Base-by-base conservation (phyloP, 2,113 vertebrate species). In the Phyllostomus hastatus region DNA sequence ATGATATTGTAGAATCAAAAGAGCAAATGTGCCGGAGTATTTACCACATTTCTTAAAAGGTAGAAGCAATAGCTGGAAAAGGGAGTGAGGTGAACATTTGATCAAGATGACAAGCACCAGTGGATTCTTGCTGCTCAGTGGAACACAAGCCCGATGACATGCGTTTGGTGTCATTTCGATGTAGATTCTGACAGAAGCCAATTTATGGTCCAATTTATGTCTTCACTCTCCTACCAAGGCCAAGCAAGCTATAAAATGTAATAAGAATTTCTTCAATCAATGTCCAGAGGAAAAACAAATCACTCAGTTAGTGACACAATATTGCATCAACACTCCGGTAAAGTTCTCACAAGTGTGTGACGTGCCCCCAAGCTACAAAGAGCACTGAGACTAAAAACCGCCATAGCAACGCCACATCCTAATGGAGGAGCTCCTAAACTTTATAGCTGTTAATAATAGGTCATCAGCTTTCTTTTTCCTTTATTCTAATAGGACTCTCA, bases 221-320 rank as follows among this genome's bases (percentile, higher is more conserved):
- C 98, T 97, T 97, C 98, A 98, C 98, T 98, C 97, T 98, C 97
- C 92, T 97, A 98, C 84, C 97, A 98, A 98, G 98, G 98, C 98
- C 98, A 98, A 98, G 98, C 97, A 98, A 98, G 98, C 98, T 98
- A 98, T 98, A 98, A 98, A 98, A 98, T 97, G 98, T 98, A 98
- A 98, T 99, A 99, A 98, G 98, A 98, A 99, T 99, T 98, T 98
- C 98, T 98, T 98, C 98, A 98, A 98, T 99, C 98, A 98, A 97
- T 98, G 98, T 99, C 98, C 98, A 98, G 98, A 99, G 98, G 98
- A 98, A 98, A 98, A 98, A 98, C 98, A 99, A 98, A 98, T 98
- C 98, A 98, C 96, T 98, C 4, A 6, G 97, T 97, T 98, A 96
- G 98, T 98, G 98, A 98, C 98, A 98, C 97, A 97, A 93, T 98